Conservation (phyloP, 2,888 invertebrate genomes). For the Vesta saturnalis region DNA sequence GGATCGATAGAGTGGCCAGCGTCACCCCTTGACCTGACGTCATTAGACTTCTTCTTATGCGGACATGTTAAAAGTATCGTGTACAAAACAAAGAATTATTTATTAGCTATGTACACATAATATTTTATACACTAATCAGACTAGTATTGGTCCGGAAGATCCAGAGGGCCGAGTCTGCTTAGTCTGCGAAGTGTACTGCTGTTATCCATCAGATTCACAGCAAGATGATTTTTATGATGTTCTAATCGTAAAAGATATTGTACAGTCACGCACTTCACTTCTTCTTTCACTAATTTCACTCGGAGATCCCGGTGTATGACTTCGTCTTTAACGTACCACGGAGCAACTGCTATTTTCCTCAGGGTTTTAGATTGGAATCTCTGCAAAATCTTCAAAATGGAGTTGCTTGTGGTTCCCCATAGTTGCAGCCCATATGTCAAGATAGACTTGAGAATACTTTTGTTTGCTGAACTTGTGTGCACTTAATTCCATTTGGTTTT, state of each 20-base stretch:
- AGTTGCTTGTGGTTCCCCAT: constrained; percentile 31
- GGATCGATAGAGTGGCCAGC: too few species aligned
- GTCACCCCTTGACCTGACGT: too few species aligned
- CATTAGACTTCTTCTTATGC: too few species aligned
- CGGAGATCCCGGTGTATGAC: constrained; percentile 9
- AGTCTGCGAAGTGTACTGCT: not conserved
- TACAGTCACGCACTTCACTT: constrained; percentile 12
- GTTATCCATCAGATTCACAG: not conserved
- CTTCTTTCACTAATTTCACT: constrained; percentile 16
- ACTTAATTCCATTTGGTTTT: constrained; percentile 19
- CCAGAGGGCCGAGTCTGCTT: not conserved
- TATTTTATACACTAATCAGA: not conserved
- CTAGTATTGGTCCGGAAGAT: not conserved
- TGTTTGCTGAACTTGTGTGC: constrained; percentile 24
- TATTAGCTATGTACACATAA: too few species aligned
- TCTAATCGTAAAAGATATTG: not conserved
- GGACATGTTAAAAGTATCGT: too few species aligned
- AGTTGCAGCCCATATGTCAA: constrained; percentile 38
- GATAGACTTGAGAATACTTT: constrained; percentile 23
- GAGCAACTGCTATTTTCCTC: constrained; percentile 10
- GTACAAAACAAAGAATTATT: too few species aligned
- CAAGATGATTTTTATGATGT: not conserved
- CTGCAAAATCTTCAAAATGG: constrained; percentile 23
- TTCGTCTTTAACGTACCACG: constrained; percentile 15
- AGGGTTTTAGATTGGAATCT: constrained; percentile 22